Base-by-base conservation (phyloP, 2,113 vertebrate genomes). In the Callospermophilus lateralis region DNA sequence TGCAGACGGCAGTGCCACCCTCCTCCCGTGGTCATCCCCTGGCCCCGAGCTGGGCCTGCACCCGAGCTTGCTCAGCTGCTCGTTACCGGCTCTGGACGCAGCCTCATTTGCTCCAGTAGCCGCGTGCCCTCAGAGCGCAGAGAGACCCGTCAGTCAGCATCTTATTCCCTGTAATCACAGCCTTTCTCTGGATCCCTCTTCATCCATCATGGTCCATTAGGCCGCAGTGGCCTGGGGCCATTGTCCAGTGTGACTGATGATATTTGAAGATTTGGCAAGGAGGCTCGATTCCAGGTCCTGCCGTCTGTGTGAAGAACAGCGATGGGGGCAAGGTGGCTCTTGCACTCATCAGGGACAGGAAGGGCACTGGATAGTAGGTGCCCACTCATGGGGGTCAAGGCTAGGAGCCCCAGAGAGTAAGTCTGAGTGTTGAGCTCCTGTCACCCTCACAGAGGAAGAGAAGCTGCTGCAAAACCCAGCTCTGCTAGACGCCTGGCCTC, bases 141-240 rank as follows among this genome's bases (percentile, higher is more conserved):
- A 61, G 39, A 39, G 55, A 4, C 6, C 65, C 63, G 16, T 7
- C 1, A 0, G 16, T 7, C 1, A 0, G 42, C 61, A 8, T 61
- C 45, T 45, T 24, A 45, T 34, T 84, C 67, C 10, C n/a, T n/a
- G 20, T 63, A 70, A 90, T 42, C 74, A 65, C 51, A 90, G 58
- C 86, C 24, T 84, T 89, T n/a, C 76, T 37, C 37, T 53, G 77
- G 28, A 34, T 61, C 65, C 76, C 53, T 34, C 61, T 55, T 96
- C 73, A 89, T 89, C 83, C 81, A 78, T 85, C 72, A 30, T 4
- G 67, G 95, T 37, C 92, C 72, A 81, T 96, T 93, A 91, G 73
- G 90, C 51, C 26, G 32, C 86, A 22, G 45, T 85, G 45, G 85
- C 92, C 65, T n/a, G 81, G 72, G 51, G 89, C 72, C 37, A 26